Evolutionary conservation across 2,113 vertebrate genomes (phyloP), one percentile per base, ranked within the genome.

Genomic region (Phoxinus phoxinus): DNA sequence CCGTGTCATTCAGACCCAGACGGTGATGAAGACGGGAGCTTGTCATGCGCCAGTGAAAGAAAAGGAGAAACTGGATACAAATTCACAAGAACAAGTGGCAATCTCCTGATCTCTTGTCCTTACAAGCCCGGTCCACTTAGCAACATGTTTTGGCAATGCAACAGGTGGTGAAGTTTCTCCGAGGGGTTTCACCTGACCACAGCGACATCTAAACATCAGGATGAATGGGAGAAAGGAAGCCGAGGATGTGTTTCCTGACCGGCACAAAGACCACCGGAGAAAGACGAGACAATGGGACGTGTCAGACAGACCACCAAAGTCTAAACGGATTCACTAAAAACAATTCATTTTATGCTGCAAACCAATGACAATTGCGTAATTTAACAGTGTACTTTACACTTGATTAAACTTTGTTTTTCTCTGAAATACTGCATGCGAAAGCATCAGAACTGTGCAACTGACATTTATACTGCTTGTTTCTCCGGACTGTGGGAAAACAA

Each of bases 81-180:
- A 87, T 90, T 84, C 75, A 21, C 15, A 63, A 81, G 82, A 65
- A 88, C 85, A 73, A 76, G 58, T 30, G 37, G 63, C 83, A 79
- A 51, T 91, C 58, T 75, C 53, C 84, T 81, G 51, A 80, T 83
- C 83, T 91, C 88, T 83, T 59, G 58, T 89, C 85, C 37, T 89
- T 88, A 91, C 90, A 92, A 90, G 88, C 85, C 84, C 56, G 9
- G 77, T 87, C 74, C 94, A 90, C 93, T 95, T 93, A 91, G 88
- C 82, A 30, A 67, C 3, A 0, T 94, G 93, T 94, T 94, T 92
- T 90, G 90, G 86, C 32, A 90, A 92, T 90, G 89, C 89, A 63
- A 53, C 83, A 89, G 82, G 90, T 88, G 92, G 74, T 92, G 92
- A 94, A 80, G 87, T 44, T 73, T 53, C 81, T 84, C 77, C 37